Percentiles rank a stretch among this genome's conserved stretches.
Conservation (phyloP, 2,113 vertebrate genomes). For the Erpornis zantholeuca region DNA sequence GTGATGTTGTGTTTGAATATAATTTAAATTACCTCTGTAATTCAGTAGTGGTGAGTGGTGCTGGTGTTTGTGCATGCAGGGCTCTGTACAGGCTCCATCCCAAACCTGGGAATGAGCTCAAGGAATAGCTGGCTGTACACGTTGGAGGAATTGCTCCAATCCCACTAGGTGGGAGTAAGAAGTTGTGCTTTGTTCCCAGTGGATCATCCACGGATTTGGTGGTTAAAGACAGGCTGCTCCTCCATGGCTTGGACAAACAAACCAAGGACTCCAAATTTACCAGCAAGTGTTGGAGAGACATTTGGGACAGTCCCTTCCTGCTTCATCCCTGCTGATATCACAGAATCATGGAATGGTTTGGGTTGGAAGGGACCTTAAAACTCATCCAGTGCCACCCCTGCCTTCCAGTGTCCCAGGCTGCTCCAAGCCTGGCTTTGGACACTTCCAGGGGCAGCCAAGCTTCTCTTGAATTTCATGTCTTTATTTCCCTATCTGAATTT, state of each 20-base stretch:
- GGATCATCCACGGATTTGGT: fast-evolving
- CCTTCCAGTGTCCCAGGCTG: neutral
- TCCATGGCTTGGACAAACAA: neutral
- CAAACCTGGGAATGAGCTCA: fast-evolving
- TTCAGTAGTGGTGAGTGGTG: neutral
- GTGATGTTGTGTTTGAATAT: neutral
- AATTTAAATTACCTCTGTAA: neutral
- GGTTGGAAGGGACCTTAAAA: neutral
- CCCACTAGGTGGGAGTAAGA: fast-evolving
- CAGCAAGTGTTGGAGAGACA: fast-evolving
- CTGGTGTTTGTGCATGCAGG: fast-evolving
- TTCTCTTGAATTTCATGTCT: neutral
- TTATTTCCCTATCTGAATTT: neutral
- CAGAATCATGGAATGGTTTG: neutral
- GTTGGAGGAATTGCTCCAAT: fast-evolving
- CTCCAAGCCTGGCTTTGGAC: neutral
- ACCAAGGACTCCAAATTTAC: neutral
- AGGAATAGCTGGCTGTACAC: fast-evolving
- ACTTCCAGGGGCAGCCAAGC: neutral
- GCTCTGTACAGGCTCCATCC: neutral
- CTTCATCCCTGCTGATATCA: fast-evolving
- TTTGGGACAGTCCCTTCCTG: neutral
- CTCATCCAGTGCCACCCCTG: neutral
- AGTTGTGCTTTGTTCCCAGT: neutral
- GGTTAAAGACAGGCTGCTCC: fast-evolving